Evolutionary conservation across 2,113 vertebrate species (phyloP), one percentile per base, ranked within the genome.

Genomic region (Machaerirhynchus nigripectus): DNA sequence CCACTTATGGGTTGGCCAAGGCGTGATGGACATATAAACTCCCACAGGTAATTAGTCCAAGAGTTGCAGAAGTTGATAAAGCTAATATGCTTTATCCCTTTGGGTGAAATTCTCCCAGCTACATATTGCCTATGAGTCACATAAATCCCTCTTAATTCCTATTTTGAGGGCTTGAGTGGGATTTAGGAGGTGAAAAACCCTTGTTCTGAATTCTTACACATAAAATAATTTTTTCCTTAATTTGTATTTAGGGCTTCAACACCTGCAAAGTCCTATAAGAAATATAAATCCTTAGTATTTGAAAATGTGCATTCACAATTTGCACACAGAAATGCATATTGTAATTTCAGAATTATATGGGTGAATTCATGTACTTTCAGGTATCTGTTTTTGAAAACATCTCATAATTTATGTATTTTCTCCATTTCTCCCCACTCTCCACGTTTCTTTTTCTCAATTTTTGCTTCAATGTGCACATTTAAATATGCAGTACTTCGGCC

Each of bases 381-480:
- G 6, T 75, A 59, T 28, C 15, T 81, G 3, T 55, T 91, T 70
- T 56, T 75, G 24, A 89, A 85, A 74, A 83, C 13, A 57, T 1
- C 13, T 56, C 13, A 12, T 55, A 76, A 47, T 12, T 89, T 52
- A 15, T 46, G 3, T 7, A 64, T 71, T 57, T 50, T 60, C 7
- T 20, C 13, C 2, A 18, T 3, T 67, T 39, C 3, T 30, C 13
- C 3, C 2, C 6, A 5, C 1, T 9, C 1, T 35, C 13, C 2
- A 5, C 7, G 20, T 30, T 39, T 35, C 2, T 35, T 23, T 31
- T 49, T 37, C 23, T 6, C 44, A 70, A 27, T 31, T 87, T 95
- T 93, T 94, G 2, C 11, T 91, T 89, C 17, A 50, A 89, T 96
- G 94, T 97, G 13, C 78, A 78, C 96, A 93, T 93, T 96, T 95